Base-by-base conservation (phyloP, 2,888 invertebrate genomes). In the Scaptomyza parva region DNA sequence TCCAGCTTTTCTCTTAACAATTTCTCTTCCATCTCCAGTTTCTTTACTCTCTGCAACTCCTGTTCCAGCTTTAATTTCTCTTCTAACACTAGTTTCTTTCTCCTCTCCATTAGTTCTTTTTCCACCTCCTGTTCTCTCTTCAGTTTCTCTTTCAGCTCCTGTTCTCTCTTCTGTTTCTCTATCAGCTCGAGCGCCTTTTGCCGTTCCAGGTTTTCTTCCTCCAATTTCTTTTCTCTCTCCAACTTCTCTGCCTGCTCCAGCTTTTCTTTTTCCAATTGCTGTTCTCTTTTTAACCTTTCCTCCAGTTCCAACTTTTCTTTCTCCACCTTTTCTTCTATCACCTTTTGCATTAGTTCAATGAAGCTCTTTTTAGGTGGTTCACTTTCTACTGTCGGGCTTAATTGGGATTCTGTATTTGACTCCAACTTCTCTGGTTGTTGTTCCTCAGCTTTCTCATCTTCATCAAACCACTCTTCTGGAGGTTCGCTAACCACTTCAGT, bases 401-500 rank as follows among this genome's bases (percentile, higher is more conserved):
- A 8, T 8, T 14, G 35, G 8, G 35, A 14, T 35, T 35, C 14
- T 14, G 35, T 35, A 35, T 35, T 35, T 14, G 35, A 2, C 2
- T 35, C 35, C 14, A 33, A 33, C n/a, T 33, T n/a, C 9, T 3
- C 12, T 11, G 3, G 28, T 7, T 44, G 18, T 11, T 35, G 22
- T 7, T 50, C 30, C 8, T 60, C 40, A 14, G 14, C 7, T 6
- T 14, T 57, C 1, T 60, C 24, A 8, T 57, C 45, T 6, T 57
- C 47, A 8, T 33, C 33, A 40, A 48, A 58, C 59, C 58, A 61
- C 1, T 48, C 40, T 1, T 58, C 58, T 20, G 33, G 30, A 17
- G 41, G 39, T n/a, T 24, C 33, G 14, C 6, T 47, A 6, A 40
- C 18, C 18, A 48, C 47, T 17, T 70, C 70, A 18, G 47, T 40